phyloP scores from a whole-genome alignment of 2,888 invertebrate genomes.

The Choristoneura rosaceana region DNA sequence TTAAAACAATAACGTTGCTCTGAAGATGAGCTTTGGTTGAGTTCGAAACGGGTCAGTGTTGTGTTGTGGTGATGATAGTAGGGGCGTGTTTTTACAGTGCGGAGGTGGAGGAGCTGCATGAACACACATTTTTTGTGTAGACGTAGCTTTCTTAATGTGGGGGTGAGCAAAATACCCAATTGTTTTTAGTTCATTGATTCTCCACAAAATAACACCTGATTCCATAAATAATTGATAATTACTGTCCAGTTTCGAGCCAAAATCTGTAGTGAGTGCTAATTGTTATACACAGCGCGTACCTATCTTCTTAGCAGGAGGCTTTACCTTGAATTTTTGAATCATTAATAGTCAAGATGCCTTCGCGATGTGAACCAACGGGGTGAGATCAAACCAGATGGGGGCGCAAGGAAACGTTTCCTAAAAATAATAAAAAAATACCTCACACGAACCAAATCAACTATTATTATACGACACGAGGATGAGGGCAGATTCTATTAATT shows the following conservation, averaged over 20 bases:
- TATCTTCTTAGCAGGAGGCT: slow-evolving; percentile 1
- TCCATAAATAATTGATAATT: background rate
- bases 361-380: slow-evolving; percentile 64
- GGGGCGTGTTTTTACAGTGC: too few species aligned
- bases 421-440: slow-evolving; percentile 83
- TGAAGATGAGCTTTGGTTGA: too few species aligned
- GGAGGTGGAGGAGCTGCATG: too few species aligned
- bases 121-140: too few species aligned
- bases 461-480: slow-evolving; percentile 81
- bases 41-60: too few species aligned
- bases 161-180: too few species aligned
- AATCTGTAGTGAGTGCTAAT: slow-evolving; percentile 1
- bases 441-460: slow-evolving; percentile 80
- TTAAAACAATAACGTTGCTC: too few species aligned
- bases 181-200: too few species aligned
- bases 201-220: too few species aligned
- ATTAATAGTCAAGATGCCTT: slow-evolving; percentile 35
- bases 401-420: slow-evolving; percentile 68
- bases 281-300: slow-evolving; percentile 7
- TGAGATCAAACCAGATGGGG: slow-evolving; percentile 52
- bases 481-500: slow-evolving; percentile 84
- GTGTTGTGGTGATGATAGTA: too few species aligned
- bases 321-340: slow-evolving; percentile 24
- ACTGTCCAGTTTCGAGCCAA: background rate
- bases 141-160: too few species aligned